Base-by-base conservation (phyloP, 2,113 vertebrate genomes). In the Eurypyga helias region DNA sequence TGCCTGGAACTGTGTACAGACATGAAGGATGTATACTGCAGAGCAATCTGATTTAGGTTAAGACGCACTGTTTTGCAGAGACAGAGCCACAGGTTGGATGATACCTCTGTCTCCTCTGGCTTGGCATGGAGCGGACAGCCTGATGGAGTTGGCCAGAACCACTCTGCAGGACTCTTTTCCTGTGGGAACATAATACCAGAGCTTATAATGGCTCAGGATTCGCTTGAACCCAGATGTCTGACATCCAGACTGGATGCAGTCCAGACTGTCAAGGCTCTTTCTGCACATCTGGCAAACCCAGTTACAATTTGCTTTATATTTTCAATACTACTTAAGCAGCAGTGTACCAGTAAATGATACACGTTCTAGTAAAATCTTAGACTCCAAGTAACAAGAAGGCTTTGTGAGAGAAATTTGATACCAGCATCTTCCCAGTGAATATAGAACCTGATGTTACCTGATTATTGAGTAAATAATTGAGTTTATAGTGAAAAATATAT, bases 251-350 rank as follows among this genome's bases (percentile, higher is more conserved):
- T 95, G 87, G 82, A 93, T 67, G 33, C 43, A 93, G 66, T 91
- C 93, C 88, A 90, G 77, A 76, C 45, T 61, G 52, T 88, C 45
- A 90, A 45, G 80, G 93, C 94, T 95, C 60, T 79, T 89, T 89
- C 72, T 87, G 61, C 65, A 85, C 61, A 82, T 93, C 85, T 97
- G 93, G 94, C 52, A 87, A 91, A 65, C 29, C 52, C 33, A 55
- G 73, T 64, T 89, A 78, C 34, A 71, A 5, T 89, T 96, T 48
- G 26, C 26, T 92, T 92, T 89, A 19, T 89, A 82, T 78, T 94
- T 95, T 92, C 73, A 91, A 13, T 89, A 38, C 33, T 72, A 9
- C 89, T 89, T 79, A 82, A 89, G 65, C 81, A 79, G 52, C 49
- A 90, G 36, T 61, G 10, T 88, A 88, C 46, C 17, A 71, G 61